Conservation (phyloP, 2,113 vertebrate species). For the Camelus bactrianus region DNA sequence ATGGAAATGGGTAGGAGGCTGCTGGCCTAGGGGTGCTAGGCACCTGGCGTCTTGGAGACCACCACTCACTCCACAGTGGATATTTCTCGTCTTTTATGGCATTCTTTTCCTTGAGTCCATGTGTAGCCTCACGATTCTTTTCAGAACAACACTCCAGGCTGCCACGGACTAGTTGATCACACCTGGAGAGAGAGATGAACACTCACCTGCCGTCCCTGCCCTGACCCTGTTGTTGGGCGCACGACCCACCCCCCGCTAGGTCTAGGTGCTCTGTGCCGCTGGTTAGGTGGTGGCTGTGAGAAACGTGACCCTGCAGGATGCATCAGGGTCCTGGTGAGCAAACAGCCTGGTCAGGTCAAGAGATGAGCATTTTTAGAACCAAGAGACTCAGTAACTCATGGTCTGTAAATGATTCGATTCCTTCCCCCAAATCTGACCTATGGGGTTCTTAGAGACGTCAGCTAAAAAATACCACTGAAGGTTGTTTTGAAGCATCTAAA, state of each 20-base stretch:
- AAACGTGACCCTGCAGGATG: constrained; percentile 29
- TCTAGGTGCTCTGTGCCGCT: neutral
- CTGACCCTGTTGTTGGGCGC: neutral
- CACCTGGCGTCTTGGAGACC: neutral
- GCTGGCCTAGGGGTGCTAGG: neutral
- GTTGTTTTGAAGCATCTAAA: neutral
- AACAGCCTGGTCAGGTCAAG: neutral
- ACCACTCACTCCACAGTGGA: neutral
- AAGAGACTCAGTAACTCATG: neutral
- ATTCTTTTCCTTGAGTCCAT: neutral
- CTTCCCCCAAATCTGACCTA: neutral
- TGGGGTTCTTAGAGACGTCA: neutral
- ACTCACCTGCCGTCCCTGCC: neutral
- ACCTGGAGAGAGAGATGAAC: neutral
- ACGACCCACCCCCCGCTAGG: neutral
- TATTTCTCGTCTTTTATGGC: neutral
- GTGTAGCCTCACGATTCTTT: neutral
- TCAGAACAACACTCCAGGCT: too few species aligned
- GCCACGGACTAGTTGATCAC: neutral
- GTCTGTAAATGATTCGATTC: neutral
- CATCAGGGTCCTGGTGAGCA: neutral
- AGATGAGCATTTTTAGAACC: neutral
- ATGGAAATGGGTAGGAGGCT: neutral
- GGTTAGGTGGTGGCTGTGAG: constrained; percentile 10
- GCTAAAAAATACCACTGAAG: neutral